Percentiles rank a stretch among this genome's conserved stretches.
Evolutionary conservation across 1,140 invertebrate species (phyloP).

Genomic region (Episyrphus balteatus): DNA sequence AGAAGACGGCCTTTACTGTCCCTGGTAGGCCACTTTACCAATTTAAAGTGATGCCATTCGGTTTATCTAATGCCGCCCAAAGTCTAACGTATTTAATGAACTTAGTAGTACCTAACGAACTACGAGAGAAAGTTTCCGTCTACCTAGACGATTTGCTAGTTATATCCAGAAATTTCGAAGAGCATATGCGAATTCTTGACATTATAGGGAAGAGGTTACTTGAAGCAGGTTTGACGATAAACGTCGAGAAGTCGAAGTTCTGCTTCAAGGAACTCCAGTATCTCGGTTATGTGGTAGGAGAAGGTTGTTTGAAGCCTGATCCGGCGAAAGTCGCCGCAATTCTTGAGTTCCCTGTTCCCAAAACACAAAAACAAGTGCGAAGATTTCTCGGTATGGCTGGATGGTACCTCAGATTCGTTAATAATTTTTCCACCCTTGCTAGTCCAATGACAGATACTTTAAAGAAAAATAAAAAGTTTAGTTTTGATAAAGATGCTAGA

Average conservation of each 20-base stretch:
- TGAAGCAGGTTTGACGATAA: no score
- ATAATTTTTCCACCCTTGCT: conserved; percentile 1
- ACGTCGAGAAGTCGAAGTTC: no score
- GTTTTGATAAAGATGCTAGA: conserved; percentile 13
- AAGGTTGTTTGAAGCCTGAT: conserved; percentile 5
- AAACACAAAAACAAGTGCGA: conserved; percentile 9
- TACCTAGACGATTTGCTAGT: conserved; percentile 39
- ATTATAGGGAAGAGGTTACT: no score
- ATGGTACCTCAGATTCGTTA: conserved; percentile 5
- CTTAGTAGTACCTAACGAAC: neutral
- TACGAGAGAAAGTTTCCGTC: conserved; percentile 1
- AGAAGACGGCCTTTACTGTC: conserved; percentile 37
- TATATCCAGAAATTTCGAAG: conserved; percentile 23
- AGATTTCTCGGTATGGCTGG: conserved; percentile 5
- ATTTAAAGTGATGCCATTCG: conserved; percentile 10
- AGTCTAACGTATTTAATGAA: neutral
- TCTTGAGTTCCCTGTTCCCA: conserved; percentile 9
- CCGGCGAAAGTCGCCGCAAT: conserved; percentile 14
- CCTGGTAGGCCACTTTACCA: conserved; percentile 3
- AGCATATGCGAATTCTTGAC: conserved; percentile 25
- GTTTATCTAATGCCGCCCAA: conserved; percentile 5
- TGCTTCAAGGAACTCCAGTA: no score
- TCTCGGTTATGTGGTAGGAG: no score
- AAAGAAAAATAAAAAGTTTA: no score
- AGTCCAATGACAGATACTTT: conserved; percentile 4